Conservation (phyloP, 1,140 invertebrate species). For the Phymastichus coffea region DNA sequence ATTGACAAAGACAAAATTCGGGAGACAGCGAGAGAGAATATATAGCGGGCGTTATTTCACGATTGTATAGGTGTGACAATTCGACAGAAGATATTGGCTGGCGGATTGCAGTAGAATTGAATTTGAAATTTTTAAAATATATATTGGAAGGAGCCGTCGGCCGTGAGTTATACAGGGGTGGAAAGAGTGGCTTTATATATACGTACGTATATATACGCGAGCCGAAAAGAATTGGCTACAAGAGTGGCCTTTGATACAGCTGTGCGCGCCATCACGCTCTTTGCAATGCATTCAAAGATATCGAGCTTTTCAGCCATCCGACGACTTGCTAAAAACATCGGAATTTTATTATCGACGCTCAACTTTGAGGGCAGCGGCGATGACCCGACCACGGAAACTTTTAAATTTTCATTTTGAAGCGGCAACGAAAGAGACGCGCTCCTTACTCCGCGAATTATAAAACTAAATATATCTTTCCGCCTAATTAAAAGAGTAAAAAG, state of each 20-base stretch:
- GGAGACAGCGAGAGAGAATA: too few species aligned
- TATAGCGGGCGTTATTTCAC: not conserved
- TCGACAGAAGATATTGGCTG: not conserved
- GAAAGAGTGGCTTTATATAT: too few species aligned
- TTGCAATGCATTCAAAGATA: conserved; percentile 4
- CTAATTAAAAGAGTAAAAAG: too few species aligned
- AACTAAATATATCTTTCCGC: not conserved
- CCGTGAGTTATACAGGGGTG: not conserved
- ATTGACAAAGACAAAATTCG: too few species aligned
- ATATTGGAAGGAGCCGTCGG: not conserved
- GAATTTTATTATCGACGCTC: conserved; percentile 16
- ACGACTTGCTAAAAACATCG: conserved; percentile 11
- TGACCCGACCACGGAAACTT: too few species aligned
- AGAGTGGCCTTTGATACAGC: too few species aligned
- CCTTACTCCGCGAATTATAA: not conserved
- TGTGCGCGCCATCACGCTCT: not conserved
- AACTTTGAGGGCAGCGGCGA: not conserved
- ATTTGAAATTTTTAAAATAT: conserved; percentile 9
- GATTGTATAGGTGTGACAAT: not conserved
- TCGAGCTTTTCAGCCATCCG: too few species aligned
- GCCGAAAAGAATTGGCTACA: too few species aligned
- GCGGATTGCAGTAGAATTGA: not conserved
- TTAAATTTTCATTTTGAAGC: conserved; percentile 6
- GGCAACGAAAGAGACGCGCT: not conserved
- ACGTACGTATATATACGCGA: not conserved